Base-by-base conservation (phyloP, 2,113 vertebrate species). In the Sardina pilchardus region DNA sequence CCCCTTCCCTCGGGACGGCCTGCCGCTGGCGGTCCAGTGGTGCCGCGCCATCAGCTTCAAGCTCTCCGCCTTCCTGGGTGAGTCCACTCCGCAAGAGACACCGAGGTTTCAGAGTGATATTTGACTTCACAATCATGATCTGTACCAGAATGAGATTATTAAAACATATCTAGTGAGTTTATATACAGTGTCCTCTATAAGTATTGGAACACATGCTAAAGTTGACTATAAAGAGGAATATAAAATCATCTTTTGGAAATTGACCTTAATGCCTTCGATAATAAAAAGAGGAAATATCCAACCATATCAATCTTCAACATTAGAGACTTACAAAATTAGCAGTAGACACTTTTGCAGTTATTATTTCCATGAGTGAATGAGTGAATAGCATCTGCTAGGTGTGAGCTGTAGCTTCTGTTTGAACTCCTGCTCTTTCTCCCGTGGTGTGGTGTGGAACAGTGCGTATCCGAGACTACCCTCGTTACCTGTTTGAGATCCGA, bases 401-500 rank as follows among this genome's bases (percentile, higher is more conserved):
- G 0, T 47, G 14, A 24, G 63, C 82, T 50, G 12, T 82, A 30
- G 1, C 0, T 85, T 44, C 14, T 67, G 4, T 63, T 59, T 83
- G 34, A 6, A 82, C 83, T 88, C n/a, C 83, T 6, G 63, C 9
- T 30, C 8, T 1, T 24, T 59, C 53, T 59, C 19, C 53, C 6
- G 19, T 59, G 19, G 6, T 59, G 4, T 59, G 19, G 19, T 16
- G 30, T 88, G 36, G 84, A 44, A 19, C 92, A 96, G 96, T 96
- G 91, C 95, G 98, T 84, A 99, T 99, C 91, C 97, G 98, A 0
- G 98, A 99, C 86, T 99, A 98, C 85, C 98, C 98, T 1, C 97
- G 98, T 9, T 99, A 99, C 93, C 93, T 99, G 86, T 99, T 99
- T 92, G 98, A 99, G 94, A 99, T 99, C 89, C 95, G 95, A 50